Evolutionary conservation across 1,140 invertebrate genomes (phyloP).

Genomic region (Samia ricini): DNA sequence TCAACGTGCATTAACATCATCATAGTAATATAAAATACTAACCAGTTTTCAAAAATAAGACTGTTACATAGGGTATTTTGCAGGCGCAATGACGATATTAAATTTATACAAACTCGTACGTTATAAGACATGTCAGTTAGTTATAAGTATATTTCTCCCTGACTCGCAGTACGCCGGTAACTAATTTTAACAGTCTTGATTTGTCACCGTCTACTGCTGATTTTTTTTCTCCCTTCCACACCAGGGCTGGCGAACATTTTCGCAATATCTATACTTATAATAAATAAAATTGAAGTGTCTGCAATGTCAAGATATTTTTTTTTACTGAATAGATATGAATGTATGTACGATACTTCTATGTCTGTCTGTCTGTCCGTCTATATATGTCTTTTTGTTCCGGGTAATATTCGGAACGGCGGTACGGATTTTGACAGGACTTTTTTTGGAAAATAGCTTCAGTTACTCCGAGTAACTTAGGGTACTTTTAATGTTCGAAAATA

Average conservation of each 20-base stretch:
- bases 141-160: background rate
- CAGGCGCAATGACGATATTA: background rate
- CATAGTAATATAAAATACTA: no score
- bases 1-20: no score
- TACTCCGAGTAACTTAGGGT: no score
- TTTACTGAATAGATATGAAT: background rate
- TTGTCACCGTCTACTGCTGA: constrained; percentile 33
- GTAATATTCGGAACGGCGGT: no score
- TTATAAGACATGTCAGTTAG: background rate
- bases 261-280: background rate
- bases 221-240: constrained; percentile 33
- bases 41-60: background rate
- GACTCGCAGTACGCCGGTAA: constrained; percentile 23
- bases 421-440: no score
- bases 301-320: background rate
- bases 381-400: no score
- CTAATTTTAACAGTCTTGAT: constrained; percentile 54
- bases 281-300: background rate
- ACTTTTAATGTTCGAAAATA: no score
- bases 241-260: constrained; percentile 1
- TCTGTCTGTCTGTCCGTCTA: no score
- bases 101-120: background rate
- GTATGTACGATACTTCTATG: no score
- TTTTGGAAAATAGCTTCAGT: no score
- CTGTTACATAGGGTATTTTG: background rate